These are phyloP conservation scores for Sorex fumeus DNA, from an alignment of 2,113 vertebrate species.

Conservation along the genomic window DNA sequence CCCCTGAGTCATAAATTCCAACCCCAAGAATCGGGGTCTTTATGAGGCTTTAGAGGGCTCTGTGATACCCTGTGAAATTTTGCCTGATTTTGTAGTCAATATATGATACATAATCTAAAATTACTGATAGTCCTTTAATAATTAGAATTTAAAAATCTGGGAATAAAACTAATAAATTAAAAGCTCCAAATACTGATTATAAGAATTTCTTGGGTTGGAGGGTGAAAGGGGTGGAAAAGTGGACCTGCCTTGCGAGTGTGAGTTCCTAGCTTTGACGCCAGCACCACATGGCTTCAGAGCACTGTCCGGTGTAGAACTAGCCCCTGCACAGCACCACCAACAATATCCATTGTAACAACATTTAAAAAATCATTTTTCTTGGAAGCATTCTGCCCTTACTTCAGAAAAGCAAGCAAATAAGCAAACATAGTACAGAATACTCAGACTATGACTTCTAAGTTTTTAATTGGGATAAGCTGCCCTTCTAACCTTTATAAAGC, in stretches of 20 bases:
- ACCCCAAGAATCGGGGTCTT: not conserved
- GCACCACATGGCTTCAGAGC: too few species aligned
- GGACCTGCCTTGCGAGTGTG: too few species aligned
- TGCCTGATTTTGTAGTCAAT: conserved; percentile 5
- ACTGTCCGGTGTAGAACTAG: too few species aligned
- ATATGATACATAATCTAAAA: not conserved
- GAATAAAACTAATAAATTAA: not conserved
- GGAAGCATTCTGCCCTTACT: not conserved
- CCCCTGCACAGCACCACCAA: too few species aligned
- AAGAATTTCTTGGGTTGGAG: too few species aligned
- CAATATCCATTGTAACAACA: too few species aligned
- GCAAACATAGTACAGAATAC: not conserved
- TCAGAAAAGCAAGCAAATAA: not conserved
- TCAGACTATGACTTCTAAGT: not conserved
- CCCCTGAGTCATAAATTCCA: not conserved
- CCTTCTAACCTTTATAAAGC: not conserved
- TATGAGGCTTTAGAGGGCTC: not conserved
- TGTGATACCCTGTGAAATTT: not conserved
- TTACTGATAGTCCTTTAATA: not conserved
- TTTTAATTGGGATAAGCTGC: not conserved
- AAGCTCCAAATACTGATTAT: not conserved
- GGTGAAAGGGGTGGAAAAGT: too few species aligned
- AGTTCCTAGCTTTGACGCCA: too few species aligned
- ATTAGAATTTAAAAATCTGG: not conserved
- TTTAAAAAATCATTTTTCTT: not conserved